Base-by-base conservation (phyloP, 2,797 vertebrate genomes). In the Gila robusta region DNA sequence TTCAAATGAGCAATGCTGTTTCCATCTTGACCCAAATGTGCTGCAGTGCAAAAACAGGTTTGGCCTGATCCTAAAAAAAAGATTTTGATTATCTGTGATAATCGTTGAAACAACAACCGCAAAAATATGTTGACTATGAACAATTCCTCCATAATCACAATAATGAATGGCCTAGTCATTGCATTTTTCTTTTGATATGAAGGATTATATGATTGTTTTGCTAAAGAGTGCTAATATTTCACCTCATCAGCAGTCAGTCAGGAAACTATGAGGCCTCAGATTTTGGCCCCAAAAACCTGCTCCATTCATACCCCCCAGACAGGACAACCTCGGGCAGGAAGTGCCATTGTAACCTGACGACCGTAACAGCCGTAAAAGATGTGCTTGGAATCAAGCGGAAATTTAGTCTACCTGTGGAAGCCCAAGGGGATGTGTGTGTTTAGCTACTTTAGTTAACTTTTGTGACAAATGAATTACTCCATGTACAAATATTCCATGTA, bases 251-350 rank as follows among this genome's bases (percentile, higher is more conserved):
- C 71, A 69, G 21, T 59, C 62, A 56, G 16, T 23, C 59, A 84
- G 77, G 70, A 80, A 87, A 80, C 69, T 71, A 41, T 26, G 69
- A 71, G 85, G 64, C 72, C 35, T 56, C 35, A 77, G 39, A 37
- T 32, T n/a, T 47, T 49, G 28, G 47, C 21, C 47, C 71, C 32
- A 64, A 81, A 85, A 81, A 39, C 12, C 49, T 70, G 59, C 44
- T 87, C 21, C n/a, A 70, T 67, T 81, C 64, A 39, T 49, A 35
- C 23, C 23, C 70, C 37, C 62, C 70, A 71, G 47, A 74, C 32
- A 41, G 44, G 26, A 69, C 78, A 74, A 17, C 44, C 21, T 86
- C 21, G 11, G 41, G n/a, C 79, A 83, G 85, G 79, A 86, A 86
- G 81, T 71, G 70, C 37, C 23, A n/a, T 21, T 64, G 70, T 54